phyloP scores from a whole-genome alignment of 2,797 vertebrate genomes.

The Eulemur mongoz region DNA sequence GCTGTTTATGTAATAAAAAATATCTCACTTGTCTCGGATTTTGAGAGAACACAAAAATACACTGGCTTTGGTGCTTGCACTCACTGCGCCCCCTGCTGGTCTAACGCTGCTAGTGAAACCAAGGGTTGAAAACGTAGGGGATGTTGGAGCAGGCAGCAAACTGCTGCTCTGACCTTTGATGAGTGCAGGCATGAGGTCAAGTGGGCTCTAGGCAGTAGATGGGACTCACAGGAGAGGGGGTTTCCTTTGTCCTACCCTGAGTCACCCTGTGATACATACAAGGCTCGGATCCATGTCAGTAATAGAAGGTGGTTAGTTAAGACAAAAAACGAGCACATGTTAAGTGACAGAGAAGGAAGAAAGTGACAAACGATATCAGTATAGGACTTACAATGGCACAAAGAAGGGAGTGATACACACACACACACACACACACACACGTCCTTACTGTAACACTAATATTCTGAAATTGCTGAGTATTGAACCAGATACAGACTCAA shows the following conservation, averaged over 20 bases:
- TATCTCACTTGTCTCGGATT: neutral
- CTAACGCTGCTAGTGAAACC: neutral
- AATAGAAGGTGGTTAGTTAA: neutral
- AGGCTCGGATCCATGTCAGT: neutral
- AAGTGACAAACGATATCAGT: neutral
- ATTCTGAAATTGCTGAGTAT: neutral
- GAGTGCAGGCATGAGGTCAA: neutral
- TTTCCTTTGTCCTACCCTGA: neutral
- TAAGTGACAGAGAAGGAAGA: neutral
- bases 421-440: neutral
- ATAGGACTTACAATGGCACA: neutral
- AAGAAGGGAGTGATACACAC: neutral
- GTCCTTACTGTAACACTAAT: neutral
- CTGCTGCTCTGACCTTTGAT: neutral
- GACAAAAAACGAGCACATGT: neutral
- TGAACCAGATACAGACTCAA: neutral
- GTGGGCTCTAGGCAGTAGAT: neutral
- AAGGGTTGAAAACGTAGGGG: neutral
- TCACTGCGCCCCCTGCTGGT: conserved; percentile 58
- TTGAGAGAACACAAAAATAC: neutral
- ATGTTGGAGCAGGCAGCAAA: neutral
- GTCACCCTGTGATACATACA: neutral
- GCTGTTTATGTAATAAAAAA: neutral
- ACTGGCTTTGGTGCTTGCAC: neutral
- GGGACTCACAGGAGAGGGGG: neutral